Evolutionary conservation across 2,888 invertebrate genomes (phyloP).

Genomic region (Andricus quercusramuli): DNA sequence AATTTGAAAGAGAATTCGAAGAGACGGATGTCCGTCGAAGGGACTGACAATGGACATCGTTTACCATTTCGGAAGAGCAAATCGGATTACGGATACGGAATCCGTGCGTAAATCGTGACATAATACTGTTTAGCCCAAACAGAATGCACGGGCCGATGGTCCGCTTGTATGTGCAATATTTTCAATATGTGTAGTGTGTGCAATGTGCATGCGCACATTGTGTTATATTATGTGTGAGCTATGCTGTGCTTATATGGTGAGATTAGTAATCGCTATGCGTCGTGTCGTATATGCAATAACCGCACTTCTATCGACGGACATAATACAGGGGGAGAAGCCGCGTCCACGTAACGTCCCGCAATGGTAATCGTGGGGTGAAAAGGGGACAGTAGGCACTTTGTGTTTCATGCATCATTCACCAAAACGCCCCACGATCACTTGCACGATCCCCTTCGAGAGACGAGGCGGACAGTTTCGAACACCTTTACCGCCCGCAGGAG

Average conservation of each 20-base stretch:
- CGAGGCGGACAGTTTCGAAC: conserved; percentile 1
- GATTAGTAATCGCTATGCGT: conserved; percentile 23
- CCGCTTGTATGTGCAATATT: neutral
- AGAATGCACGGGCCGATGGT: conserved; percentile 13
- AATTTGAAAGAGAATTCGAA: conserved; percentile 21
- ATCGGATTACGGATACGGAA: conserved; percentile 34
- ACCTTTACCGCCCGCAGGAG: conserved; percentile 40
- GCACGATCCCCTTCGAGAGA: conserved; percentile 28
- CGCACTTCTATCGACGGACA: conserved; percentile 28
- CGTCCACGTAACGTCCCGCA: conserved; percentile 37
- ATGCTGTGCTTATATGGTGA: neutral
- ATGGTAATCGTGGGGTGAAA: conserved; percentile 17
- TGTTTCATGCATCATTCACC: conserved; percentile 33
- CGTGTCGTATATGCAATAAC: conserved; percentile 37
- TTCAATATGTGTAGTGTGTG: neutral
- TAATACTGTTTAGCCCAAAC: conserved; percentile 37
- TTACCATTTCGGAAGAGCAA: conserved; percentile 37
- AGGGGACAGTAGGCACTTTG: conserved; percentile 31
- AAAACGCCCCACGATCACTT: conserved; percentile 38
- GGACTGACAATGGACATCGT: conserved; percentile 10
- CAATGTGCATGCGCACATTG: neutral
- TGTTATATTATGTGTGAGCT: neutral
- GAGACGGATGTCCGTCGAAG: conserved; percentile 6
- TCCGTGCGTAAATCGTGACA: conserved; percentile 10
- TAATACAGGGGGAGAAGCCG: conserved; percentile 24